phyloP scores from a whole-genome alignment of 2,888 invertebrate species.

The Dryocosmus kuriphilus region DNA sequence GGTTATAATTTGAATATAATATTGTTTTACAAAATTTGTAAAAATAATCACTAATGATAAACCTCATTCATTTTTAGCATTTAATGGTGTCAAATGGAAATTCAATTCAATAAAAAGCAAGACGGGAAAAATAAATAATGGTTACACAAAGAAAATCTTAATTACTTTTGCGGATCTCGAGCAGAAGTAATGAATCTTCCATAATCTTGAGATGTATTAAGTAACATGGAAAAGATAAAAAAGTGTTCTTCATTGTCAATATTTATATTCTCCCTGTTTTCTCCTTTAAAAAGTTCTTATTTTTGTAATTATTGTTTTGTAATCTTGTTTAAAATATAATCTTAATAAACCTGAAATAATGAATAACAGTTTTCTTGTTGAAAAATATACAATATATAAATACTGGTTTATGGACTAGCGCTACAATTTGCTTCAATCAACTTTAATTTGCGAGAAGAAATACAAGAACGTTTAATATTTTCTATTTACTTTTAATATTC shows the following conservation, averaged over 20 bases:
- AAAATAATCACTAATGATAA: too few species aligned
- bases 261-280: background rate
- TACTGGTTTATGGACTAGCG: background rate
- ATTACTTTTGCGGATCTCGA: constrained; percentile 1
- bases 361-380: background rate
- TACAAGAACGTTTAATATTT: background rate
- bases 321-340: too few species aligned
- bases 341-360: background rate
- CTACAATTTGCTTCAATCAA: background rate
- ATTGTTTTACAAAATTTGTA: too few species aligned
- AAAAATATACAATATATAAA: background rate
- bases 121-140: background rate
- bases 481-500: background rate
- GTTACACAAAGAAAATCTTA: background rate
- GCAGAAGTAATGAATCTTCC: background rate
- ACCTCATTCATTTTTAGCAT: too few species aligned
- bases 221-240: background rate
- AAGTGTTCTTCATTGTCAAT: background rate
- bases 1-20: too few species aligned
- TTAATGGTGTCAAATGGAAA: too few species aligned
- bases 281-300: background rate
- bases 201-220: background rate
- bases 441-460: background rate
- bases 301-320: too few species aligned
- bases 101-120: too few species aligned